Evolutionary conservation across 64 coral and sea anemone species (phyloP), one percentile per base, ranked within the genome.

Genomic region (Astreopora myriophthalma): DNA sequence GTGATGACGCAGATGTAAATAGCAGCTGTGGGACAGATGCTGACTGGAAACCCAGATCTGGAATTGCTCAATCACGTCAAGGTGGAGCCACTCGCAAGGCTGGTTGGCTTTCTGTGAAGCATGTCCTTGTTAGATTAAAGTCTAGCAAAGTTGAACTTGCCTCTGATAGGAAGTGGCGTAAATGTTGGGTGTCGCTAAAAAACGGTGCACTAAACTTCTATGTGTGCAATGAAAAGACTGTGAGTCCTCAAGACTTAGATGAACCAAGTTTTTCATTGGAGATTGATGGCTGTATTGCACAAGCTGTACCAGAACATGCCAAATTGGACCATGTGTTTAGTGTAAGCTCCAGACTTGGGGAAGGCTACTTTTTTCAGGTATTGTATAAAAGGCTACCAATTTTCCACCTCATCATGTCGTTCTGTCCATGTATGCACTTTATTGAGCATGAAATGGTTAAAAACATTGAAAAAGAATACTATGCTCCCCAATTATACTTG

Each of bases 311-410:
- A 14, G 97, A 99, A 96, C 90, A 99, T 82, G 91, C 94, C 36
- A 99, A 99, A 49, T 83, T 99, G 60, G 97, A 99, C 52, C 90
- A 99, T 29, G 94, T 99, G 51, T 99, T 99, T 73, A 95, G 97
- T 82, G 85, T 99, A 61, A 99, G 97, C 69, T 96, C 91, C 33
- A 95, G 94, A 48, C 94, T 96, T 76, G 97, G 97, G 22, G 97
- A 99, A 76, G 97, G 86, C 22, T 99, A 93, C 84, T 99, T 91
- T 46, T 96, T 99, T 36, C 97, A 96, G 88, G 97, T 99, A 87
- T 30, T 38, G 61, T 65, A 6, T 22, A 0, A 6, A n/a, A 55
- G 0, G 51, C 51, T 55, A 13, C 12, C 1, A 2, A 55, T n/a
- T n/a, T n/a, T n/a, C n/a, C n/a, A n/a, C n/a, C n/a, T n/a, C n/a